A percentile compares a stretch with the other conserved stretches of the same genome.
phyloP scores from a whole-genome alignment of 2,888 invertebrate genomes.

The Stomorhina lunata region DNA sequence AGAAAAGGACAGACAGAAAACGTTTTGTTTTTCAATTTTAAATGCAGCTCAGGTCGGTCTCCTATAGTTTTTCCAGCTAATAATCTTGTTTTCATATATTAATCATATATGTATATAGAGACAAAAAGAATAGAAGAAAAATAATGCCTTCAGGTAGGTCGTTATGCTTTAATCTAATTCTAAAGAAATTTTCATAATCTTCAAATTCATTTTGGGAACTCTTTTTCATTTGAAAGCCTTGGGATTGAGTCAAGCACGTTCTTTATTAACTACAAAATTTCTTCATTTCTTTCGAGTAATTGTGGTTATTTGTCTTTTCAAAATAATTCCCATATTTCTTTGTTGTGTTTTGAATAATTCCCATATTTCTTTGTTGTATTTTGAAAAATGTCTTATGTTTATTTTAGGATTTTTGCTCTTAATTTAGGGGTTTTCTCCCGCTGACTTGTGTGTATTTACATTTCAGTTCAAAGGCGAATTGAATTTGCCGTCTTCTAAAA shows the following conservation, averaged over 20 bases:
- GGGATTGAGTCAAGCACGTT: conserved; percentile 18
- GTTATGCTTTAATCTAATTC: conserved; percentile 7
- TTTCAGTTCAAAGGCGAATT: conserved; percentile 18
- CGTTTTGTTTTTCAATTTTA: conserved; percentile 29
- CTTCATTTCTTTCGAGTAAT: background rate
- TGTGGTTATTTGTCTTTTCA: background rate
- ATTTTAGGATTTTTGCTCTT: background rate
- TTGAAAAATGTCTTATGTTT: background rate
- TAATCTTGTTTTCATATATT: conserved; percentile 29
- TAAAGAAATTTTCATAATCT: background rate
- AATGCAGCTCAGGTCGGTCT: conserved; percentile 38
- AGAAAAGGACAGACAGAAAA: background rate
- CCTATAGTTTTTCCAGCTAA: conserved; percentile 49
- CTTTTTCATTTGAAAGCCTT: background rate
- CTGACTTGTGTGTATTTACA: background rate
- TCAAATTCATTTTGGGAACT: too few species aligned
- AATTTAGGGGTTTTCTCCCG: background rate
- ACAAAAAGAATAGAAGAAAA: too few species aligned
- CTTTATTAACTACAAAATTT: too few species aligned
- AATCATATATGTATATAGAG: background rate
- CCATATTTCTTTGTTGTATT: too few species aligned
- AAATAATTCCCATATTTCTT: background rate
- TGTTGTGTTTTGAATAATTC: background rate
- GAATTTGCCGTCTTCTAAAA: conserved; percentile 32
- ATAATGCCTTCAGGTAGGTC: conserved; percentile 60